Evolutionary conservation across 2,113 vertebrate species (phyloP), one percentile per base, ranked within the genome.

Genomic region (Leptosomus discolor): DNA sequence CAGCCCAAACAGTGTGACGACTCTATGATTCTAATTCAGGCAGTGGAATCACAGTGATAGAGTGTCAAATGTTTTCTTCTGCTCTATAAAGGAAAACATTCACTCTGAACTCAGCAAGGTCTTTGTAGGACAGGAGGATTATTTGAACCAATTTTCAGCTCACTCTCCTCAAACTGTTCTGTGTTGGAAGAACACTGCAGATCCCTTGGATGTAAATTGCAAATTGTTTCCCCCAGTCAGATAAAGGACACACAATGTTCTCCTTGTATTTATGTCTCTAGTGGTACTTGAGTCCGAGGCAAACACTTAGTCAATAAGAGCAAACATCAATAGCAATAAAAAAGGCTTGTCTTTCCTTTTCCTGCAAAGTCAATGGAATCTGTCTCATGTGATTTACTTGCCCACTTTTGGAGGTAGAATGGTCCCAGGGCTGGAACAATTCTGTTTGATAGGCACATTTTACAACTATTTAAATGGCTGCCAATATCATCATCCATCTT

Each of bases 311-410:
- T 94, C 96, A 95, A 93, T 97, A 97, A 95, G 91, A 97, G 95
- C 91, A 97, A 97, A 96, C 85, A 97, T 97, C 96, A 96, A 97
- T 96, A 97, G 95, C 83, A 97, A 97, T 98, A 97, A 97, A 97
- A 95, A 92, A 97, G 82, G 17, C 82, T 93, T 97, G 95, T 93
- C 97, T 97, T 97, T 93, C 88, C 56, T 94, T 81, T 79, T 94
- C 77, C 93, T 64, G 34, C 93, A 89, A 73, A 97, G 96, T 96
- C 97, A 92, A 95, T 97, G 94, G 93, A 93, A 92, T 94, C 96
- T 96, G 93, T 97, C 95, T 94, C 50, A 50, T 91, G 84, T 96
- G 95, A 97, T 97, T 97, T 96, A 97, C 95, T 93, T 87, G 77
- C 86, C 89, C 86, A 83, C 50, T 96, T 95, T 76, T 85, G 41